Evolutionary conservation across 1,140 invertebrate genomes (phyloP), one percentile per base, ranked within the genome.

Genomic region (Scaptomyza graminum): DNA sequence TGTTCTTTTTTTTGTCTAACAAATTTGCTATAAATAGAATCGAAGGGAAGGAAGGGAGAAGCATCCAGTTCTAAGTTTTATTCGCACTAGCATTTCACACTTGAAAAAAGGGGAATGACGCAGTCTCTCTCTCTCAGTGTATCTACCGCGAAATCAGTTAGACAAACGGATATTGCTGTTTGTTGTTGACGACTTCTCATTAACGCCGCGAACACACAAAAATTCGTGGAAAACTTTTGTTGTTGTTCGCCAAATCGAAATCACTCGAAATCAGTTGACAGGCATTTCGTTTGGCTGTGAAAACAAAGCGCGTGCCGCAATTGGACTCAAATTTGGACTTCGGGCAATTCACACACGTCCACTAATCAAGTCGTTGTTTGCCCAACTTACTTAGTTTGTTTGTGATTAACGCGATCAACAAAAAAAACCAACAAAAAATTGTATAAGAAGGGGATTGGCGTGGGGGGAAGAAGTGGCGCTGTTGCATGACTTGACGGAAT

Each of bases 351-450:
- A 65, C 81, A 85, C 55, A 13, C 49, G 66, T 56, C 44, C 64
- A 64, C 82, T 87, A 87, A 87, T 88, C 79, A 76, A 82, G 67
- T 88, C 82, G 83, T 87, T 85, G 83, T 87, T 85, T 85, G 82
- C 60, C 74, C 82, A 87, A 85, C n/a, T n/a, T 85, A 7, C 31
- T 34, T 11, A 66, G 82, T 87, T 87, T 78, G 66, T 72, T 46
- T 78, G 70, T 78, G 72, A 85, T 85, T 87, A 82, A 81, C 81
- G 82, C 51, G 54, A 71, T 63, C 39, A n/a, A n/a, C n/a, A n/a
- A n/a, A n/a, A 37, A 57, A 57, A 57, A 5, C 25, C 25, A 25
- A 3, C 25, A 59, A n/a, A 56, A 11, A 12, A 11, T 22, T 3
- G 11, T 11, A 11, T 0, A 8, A 9, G 34, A 1, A 0, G 34